These are phyloP conservation scores for Desmodus rotundus DNA, from an alignment of 2,113 vertebrate genomes.

Conservation along the genomic window DNA sequence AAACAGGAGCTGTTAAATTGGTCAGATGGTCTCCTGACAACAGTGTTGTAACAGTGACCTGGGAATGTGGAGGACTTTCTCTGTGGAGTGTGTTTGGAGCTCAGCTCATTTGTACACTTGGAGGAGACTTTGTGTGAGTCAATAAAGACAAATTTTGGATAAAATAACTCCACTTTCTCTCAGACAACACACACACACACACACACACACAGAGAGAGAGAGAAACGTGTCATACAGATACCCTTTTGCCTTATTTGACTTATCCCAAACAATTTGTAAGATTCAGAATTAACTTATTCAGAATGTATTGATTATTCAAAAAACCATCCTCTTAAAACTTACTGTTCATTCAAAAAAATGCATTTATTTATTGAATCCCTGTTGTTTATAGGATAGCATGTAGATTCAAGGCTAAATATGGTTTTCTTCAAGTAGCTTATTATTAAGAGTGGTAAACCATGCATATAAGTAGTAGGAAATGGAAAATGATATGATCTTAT, in stretches of 20 bases:
- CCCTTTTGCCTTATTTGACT: not conserved
- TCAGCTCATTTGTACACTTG: conserved; percentile 97
- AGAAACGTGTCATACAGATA: not conserved
- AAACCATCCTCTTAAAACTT: not conserved
- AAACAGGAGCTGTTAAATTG: conserved; percentile 95
- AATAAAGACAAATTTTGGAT: conserved; percentile 35
- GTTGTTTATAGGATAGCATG: not conserved
- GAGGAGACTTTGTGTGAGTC: conserved; percentile 97
- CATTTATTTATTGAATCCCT: not conserved
- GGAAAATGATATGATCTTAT: not conserved
- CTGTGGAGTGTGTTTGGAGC: conserved; percentile 99
- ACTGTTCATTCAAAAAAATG: not conserved
- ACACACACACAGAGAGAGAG: too few species aligned
- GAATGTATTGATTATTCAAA: not conserved
- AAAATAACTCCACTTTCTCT: not conserved
- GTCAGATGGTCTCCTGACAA: conserved; percentile 97
- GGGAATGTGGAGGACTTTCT: conserved; percentile 95
- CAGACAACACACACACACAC: not conserved
- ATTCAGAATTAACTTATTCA: conserved; percentile 21
- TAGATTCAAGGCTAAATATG: not conserved
- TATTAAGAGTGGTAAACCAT: not conserved
- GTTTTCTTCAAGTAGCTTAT: conserved; percentile 1
- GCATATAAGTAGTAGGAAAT: not conserved
- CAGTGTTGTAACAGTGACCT: conserved; percentile 95
- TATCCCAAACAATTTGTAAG: not conserved